Conservation (phyloP, 2,888 invertebrate genomes). For the Salpingus planirostris region DNA sequence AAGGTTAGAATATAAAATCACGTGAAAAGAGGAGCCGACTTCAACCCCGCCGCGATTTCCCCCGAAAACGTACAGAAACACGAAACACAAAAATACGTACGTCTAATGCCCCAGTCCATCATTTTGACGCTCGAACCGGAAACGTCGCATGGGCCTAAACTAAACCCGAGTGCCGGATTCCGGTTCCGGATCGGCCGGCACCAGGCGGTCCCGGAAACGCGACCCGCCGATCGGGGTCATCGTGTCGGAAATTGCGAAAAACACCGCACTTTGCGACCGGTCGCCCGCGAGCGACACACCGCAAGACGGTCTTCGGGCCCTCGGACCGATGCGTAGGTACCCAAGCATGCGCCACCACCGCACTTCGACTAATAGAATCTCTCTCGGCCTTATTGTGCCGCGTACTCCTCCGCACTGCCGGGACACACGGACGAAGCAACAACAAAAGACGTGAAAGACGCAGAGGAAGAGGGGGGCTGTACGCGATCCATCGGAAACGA, state of each 20-base stretch:
- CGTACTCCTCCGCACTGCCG: too few relatives aligned
- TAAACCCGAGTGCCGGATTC: too few relatives aligned
- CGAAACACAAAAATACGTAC: slow-evolving; percentile 45
- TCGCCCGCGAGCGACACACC: slow-evolving; percentile 24
- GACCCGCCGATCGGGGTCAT: slow-evolving; percentile 8
- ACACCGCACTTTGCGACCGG: slow-evolving; percentile 17
- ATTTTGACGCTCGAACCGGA: slow-evolving; percentile 38
- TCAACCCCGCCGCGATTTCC: not conserved
- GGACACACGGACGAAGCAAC: too few relatives aligned
- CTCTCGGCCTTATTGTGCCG: too few relatives aligned
- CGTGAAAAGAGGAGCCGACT: too few relatives aligned
- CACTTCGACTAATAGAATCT: too few relatives aligned
- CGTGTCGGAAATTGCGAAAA: slow-evolving; percentile 1
- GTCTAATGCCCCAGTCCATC: slow-evolving; percentile 69
- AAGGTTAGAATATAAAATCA: slow-evolving; percentile 1
- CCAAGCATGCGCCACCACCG: slow-evolving; percentile 28
- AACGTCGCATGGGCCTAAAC: slow-evolving; percentile 5
- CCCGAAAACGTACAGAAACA: slow-evolving; percentile 5
- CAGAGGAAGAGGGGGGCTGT: too few relatives aligned
- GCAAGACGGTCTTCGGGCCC: too few relatives aligned
- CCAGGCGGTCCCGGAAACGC: slow-evolving; percentile 7
- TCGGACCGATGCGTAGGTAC: slow-evolving; percentile 13
- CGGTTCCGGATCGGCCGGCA: too few relatives aligned
- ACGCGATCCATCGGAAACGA: too few relatives aligned
- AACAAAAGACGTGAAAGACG: too few relatives aligned